phyloP scores from a whole-genome alignment of 1,140 invertebrate genomes.

The Augochlora pura region DNA sequence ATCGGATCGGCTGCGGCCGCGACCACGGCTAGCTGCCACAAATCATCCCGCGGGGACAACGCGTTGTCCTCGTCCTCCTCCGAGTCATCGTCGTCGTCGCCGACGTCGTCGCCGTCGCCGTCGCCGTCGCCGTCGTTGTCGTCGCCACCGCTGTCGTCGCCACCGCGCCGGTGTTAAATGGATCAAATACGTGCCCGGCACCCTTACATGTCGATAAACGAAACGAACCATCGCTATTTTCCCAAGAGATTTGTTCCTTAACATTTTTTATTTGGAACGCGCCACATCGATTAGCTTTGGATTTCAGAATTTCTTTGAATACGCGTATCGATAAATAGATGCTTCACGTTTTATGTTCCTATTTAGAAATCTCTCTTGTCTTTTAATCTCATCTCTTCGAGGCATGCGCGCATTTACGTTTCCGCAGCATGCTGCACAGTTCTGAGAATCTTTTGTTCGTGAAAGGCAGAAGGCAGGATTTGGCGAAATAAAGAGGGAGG shows the following conservation, averaged over 20 bases:
- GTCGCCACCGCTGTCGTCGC: too few relatives aligned
- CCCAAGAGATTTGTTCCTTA: too few relatives aligned
- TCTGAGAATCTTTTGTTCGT: neutral
- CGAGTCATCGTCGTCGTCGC: too few relatives aligned
- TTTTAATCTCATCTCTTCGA: neutral
- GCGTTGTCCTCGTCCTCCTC: constrained; percentile 39
- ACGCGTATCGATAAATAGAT: too few relatives aligned
- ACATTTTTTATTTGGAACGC: too few relatives aligned
- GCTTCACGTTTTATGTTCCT: too few relatives aligned
- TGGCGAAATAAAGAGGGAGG: constrained; percentile 40
- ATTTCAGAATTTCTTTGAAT: too few relatives aligned
- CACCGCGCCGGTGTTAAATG: constrained; percentile 17
- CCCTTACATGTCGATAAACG: neutral
- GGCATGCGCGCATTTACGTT: too few relatives aligned
- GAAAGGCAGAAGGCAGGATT: neutral
- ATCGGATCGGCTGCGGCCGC: constrained; percentile 56
- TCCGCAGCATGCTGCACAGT: too few relatives aligned
- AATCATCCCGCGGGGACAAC: constrained; percentile 55
- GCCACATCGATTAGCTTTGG: too few relatives aligned
- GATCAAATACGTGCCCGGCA: constrained; percentile 11
- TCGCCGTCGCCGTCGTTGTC: neutral
- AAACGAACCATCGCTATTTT: neutral
- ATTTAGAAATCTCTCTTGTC: too few relatives aligned
- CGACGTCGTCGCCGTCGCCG: too few relatives aligned
- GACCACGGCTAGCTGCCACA: constrained; percentile 9